These are phyloP conservation scores for Catharus bicknelli DNA, from an alignment of 2,113 vertebrate species.

Conservation along the genomic window DNA sequence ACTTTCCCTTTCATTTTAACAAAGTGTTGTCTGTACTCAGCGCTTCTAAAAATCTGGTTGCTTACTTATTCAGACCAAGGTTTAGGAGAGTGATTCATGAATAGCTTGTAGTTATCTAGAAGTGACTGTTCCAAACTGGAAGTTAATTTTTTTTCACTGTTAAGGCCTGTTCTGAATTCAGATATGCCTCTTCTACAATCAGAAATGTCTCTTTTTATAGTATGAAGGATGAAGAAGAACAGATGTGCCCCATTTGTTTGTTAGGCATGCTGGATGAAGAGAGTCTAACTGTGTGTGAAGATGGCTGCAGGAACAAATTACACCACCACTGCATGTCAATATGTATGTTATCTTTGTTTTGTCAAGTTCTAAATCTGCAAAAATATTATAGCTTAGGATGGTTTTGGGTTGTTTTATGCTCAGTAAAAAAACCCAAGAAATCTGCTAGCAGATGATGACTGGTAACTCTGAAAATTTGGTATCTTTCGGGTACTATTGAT, in stretches of 20 bases:
- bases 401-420: neutral
- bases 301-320: slow-evolving; percentile 90
- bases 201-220: slow-evolving; percentile 56
- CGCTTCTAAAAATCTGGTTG: neutral
- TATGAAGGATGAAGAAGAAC: slow-evolving; percentile 91
- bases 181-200: neutral
- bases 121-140: neutral
- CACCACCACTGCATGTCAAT: slow-evolving; percentile 96
- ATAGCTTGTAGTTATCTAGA: neutral
- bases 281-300: slow-evolving; percentile 79
- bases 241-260: slow-evolving; percentile 92
- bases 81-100: neutral
- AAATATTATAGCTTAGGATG: neutral
- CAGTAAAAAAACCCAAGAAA: neutral
- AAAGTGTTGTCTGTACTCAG: neutral
- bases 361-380: neutral
- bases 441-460: neutral
- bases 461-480: neutral
- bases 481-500: neutral
- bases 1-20: slow-evolving; percentile 13
- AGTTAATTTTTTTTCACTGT: neutral
- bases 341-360: slow-evolving; percentile 75
- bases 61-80: neutral
- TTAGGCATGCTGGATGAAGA: slow-evolving; percentile 92
- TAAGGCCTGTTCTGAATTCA: neutral